Evolutionary conservation across 2,797 vertebrate genomes (phyloP), one percentile per base, ranked within the genome.

Genomic region (Cetoscarus ocellatus): DNA sequence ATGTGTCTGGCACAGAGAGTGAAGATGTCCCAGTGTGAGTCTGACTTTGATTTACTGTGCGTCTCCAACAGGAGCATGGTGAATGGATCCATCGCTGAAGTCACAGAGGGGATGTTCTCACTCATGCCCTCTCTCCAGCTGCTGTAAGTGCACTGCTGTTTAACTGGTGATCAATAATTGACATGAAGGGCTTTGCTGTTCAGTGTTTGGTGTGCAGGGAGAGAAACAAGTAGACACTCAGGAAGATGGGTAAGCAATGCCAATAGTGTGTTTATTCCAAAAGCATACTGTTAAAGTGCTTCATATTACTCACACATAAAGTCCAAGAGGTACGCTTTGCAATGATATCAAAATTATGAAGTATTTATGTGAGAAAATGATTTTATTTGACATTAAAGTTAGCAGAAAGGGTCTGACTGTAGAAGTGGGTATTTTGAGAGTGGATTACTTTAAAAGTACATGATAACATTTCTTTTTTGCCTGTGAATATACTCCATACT

Each of bases 91-190:
- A 96, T 99, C 68, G 89, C 92, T 7, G 97, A 99, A 93, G 96
- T 99, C 77, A 96, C 96, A 87, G 97, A 98, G 88, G 96, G 95
- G 52, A 97, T 97, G 95, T 99, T 99, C 91, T 95, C 96, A 34
- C 96, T 98, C 45, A 95, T 99, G 94, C 97, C 98, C 57, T 97
- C 96, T 64, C 91, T 99, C 73, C 97, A 99, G 92, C 91, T 99
- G 87, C 87, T 99, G 98, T 99, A 91, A 98, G 95, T 88, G 40
- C 6, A 39, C 1, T 34, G 8, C 38, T 40, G n/a, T 43, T 73
- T 43, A 3, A 47, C 8, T 58, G n/a, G 27, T n/a, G n/a, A 64
- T 54, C 6, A 45, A 19, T 8, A 1, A 17, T 18, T 36, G 5
- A 52, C 9, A 19, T 47, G 43, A 7, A 66, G 50, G 40, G 35